Base-by-base conservation (phyloP, 2,113 vertebrate genomes). In the Ctenomys sociabilis region DNA sequence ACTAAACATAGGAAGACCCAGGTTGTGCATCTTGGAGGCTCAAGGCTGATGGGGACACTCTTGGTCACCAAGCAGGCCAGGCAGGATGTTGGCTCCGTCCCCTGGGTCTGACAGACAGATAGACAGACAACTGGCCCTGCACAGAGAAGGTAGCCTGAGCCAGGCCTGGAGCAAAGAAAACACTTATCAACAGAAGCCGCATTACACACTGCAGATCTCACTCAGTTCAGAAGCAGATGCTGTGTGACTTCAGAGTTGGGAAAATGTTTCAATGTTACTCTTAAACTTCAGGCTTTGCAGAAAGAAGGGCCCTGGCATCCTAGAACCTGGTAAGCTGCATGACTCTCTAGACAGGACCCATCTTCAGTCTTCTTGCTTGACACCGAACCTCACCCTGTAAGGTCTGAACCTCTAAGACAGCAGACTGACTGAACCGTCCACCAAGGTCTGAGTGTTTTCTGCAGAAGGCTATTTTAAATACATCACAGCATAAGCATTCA, bases 301-400 rank as follows among this genome's bases (percentile, higher is more conserved):
- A 57, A 30, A 0, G 9, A 54, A 95, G 72, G 21, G n/a, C n/a
- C 32, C 28, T 14, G 37, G 70, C 9, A 7, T 2, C 10, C 2
- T 17, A 4, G 21, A 57, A 30, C 26, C 45, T 57, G 10, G 22
- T 1, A 0, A 24, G 32, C 49, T 63, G 11, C 19, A 5, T 45
- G 11, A 49, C 35, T 19, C 40, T 37, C n/a, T 5, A 24, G 84
- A 61, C 5, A 54, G 75, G 57, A 32, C 32, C 2, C 9, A 10
- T 32, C 22, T n/a, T 52, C 45, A 14, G 0, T 19, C 2, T 24
- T 9, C 11, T 26, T 12, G 0, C 0, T 35, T 40, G 82, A 26
- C 45, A 45, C 73, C 40, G 2, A 77, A 45, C 45, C 80, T 21
- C 1, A 7, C 19, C 37, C 77, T 37, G 0, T 0, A 78, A 66